Conservation (phyloP, 2,113 vertebrate genomes). For the Ceyx cyanopectus region DNA sequence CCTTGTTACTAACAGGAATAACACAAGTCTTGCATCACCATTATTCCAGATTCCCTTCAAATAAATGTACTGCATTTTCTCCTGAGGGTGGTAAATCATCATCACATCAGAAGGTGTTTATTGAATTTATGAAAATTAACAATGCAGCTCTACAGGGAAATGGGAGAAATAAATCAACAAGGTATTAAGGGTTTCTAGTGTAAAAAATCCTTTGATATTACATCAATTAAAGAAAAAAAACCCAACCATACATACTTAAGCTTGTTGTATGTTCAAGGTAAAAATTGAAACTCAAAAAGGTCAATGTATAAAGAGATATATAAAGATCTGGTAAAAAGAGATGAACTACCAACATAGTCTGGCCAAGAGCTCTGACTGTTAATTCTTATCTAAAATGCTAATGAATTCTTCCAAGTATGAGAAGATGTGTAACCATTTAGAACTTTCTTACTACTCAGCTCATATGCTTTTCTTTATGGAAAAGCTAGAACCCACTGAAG, state of each 20-base stretch:
- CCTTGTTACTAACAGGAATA: slow-evolving; percentile 36
- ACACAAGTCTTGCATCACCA: slow-evolving; percentile 14
- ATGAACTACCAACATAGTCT: neutral
- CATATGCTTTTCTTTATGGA: neutral
- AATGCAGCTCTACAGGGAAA: neutral
- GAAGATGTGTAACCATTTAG: neutral
- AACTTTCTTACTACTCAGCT: neutral
- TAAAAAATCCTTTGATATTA: neutral
- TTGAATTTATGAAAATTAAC: neutral
- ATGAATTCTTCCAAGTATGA: neutral
- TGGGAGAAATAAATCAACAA: neutral
- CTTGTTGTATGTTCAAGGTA: neutral
- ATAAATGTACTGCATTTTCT: neutral
- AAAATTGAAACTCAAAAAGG: neutral
- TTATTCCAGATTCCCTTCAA: neutral
- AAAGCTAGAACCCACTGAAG: neutral
- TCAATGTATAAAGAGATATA: neutral
- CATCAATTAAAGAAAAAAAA: neutral
- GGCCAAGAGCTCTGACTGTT: neutral
- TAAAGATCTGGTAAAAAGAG: neutral
- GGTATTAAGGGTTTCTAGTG: neutral
- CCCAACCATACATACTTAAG: neutral
- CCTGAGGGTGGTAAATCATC: neutral
- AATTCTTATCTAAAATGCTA: neutral
- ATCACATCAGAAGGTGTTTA: neutral